Base-by-base conservation (phyloP, 2,113 vertebrate genomes). In the Platanista minor region DNA sequence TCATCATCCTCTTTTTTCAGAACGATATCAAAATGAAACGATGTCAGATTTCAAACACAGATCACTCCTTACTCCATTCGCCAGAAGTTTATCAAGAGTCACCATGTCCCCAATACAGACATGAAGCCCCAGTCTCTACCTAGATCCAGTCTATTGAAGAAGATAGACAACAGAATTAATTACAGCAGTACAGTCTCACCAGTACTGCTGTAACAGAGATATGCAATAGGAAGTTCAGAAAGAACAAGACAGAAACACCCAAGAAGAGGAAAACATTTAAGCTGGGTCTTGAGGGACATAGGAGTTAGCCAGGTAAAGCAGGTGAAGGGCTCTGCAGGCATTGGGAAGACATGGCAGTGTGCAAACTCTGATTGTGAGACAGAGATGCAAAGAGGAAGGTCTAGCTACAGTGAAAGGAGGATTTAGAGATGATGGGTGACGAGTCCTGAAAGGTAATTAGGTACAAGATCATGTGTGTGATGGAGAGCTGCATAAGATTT, bases 21-120 rank as follows among this genome's bases (percentile, higher is more conserved):
- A 93, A 77, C 41, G 52, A 80, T 23, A 57, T 87, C 41, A 80
- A 82, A 87, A 57, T n/a, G 21, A 91, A 87, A 81, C 11, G 43
- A 49, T 39, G 14, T 59, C 61, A 69, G 66, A 67, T 78, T 93
- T 84, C 59, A 95, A 87, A 92, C 54, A 86, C 14, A 54, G 10
- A 75, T 46, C 23, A 92, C 39, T 84, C 43, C 33, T 80, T 29
- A 43, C 8, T 83, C 87, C n/a, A 72, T 36, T 31, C 67, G 57
- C 71, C 85, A 46, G 36, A 36, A 61, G 46, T 71, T 43, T 59
- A 39, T 77, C 20, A 41, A 66, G 69, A 36, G 54, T 31, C 43
- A 75, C 41, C 33, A 72, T 6, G 62, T 80, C 91, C 52, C 81
- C 96, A 18, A 85, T 2, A 93, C 6, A 69, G 29, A 72, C 18